A percentile compares a stretch with the other conserved stretches of the same genome.
phyloP scores from a whole-genome alignment of 2,113 vertebrate species.

The Acinonyx jubatus region DNA sequence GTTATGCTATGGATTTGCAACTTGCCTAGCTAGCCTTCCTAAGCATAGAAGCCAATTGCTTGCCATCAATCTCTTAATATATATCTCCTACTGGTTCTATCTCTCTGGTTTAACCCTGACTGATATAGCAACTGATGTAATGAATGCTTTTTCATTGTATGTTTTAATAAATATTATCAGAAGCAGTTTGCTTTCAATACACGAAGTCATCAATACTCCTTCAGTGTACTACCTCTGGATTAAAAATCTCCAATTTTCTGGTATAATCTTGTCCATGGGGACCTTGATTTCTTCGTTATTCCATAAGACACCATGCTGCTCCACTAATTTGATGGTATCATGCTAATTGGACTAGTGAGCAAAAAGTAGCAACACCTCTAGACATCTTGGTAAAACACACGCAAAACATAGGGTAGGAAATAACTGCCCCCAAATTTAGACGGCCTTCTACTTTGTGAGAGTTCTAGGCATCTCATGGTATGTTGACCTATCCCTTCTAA shows the following conservation, averaged over 20 bases:
- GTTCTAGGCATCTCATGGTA: neutral
- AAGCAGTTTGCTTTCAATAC: conserved; percentile 14
- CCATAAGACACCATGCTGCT: neutral
- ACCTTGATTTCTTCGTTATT: conserved; percentile 37
- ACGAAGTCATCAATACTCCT: neutral
- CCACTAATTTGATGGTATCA: conserved; percentile 31
- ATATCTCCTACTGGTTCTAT: neutral
- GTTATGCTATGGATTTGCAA: neutral
- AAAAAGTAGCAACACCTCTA: neutral
- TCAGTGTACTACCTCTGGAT: neutral
- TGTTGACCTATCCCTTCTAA: neutral
- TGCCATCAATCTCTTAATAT: neutral
- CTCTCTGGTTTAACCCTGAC: neutral
- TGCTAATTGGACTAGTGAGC: conserved; percentile 13
- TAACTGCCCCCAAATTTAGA: neutral
- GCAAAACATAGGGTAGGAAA: conserved; percentile 19
- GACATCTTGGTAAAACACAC: neutral
- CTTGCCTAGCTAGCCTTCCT: neutral
- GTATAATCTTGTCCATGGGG: conserved; percentile 19
- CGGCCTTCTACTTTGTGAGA: neutral
- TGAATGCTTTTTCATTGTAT: neutral
- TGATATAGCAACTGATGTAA: neutral
- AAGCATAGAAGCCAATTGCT: neutral
- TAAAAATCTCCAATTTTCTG: conserved; percentile 42
- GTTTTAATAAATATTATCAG: conserved; percentile 34